These are phyloP conservation scores for Sparidentex hasta DNA, from an alignment of 2,797 vertebrate genomes.

Conservation along the genomic window DNA sequence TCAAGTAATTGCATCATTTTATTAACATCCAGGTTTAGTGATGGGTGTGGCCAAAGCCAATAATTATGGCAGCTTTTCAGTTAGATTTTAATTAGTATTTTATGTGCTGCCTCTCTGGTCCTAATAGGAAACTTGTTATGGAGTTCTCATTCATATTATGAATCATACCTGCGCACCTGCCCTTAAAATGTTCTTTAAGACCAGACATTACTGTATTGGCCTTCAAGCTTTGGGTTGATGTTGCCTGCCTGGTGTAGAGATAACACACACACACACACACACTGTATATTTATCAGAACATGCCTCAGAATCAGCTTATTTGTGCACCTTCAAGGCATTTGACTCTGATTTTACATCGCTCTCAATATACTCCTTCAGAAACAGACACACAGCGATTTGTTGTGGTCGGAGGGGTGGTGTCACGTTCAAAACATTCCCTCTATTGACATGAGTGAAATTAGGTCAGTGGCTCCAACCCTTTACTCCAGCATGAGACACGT, in stretches of 20 bases:
- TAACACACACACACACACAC: too few relatives aligned
- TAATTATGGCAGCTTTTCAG: not conserved
- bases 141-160: too few relatives aligned
- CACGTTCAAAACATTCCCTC: slow-evolving; percentile 20
- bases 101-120: not conserved
- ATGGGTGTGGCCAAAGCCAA: not conserved
- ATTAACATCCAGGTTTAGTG: not conserved
- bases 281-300: too few relatives aligned
- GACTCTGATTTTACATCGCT: too few relatives aligned
- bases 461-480: slow-evolving; percentile 12
- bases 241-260: too few relatives aligned
- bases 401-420: not conserved
- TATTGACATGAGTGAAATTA: not conserved
- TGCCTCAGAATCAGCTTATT: too few relatives aligned
- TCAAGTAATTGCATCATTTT: too few relatives aligned
- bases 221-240: not conserved
- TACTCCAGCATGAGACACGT: not conserved
- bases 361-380: too few relatives aligned
- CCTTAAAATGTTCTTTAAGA: too few relatives aligned
- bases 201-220: too few relatives aligned
- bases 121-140: not conserved
- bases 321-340: too few relatives aligned
- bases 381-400: not conserved
- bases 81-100: not conserved
- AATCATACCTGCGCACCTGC: too few relatives aligned